Evolutionary conservation across 2,797 vertebrate genomes (phyloP).

Genomic region (Argentina silus): DNA sequence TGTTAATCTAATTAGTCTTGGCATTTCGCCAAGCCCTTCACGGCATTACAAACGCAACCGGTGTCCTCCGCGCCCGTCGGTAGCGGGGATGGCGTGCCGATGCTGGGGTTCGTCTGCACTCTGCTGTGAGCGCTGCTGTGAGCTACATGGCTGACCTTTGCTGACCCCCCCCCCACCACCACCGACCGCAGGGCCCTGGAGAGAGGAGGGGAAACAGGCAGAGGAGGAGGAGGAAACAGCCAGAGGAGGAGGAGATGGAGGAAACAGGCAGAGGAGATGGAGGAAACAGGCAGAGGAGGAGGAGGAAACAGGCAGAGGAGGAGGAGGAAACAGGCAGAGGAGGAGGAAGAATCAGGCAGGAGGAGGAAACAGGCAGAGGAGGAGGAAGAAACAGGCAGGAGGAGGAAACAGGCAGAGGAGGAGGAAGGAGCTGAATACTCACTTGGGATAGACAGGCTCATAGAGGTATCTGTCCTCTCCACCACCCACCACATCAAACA

Average conservation of each 20-base stretch:
- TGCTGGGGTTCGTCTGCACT: neutral
- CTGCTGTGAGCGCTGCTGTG: neutral
- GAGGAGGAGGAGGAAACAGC: neutral
- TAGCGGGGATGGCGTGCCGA: neutral
- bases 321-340: neutral
- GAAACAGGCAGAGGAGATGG: no score
- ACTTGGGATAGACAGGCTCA: constrained; percentile 95
- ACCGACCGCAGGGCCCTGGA: neutral
- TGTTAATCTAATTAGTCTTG: neutral
- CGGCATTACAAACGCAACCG: neutral
- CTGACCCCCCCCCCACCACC: neutral
- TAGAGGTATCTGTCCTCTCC: constrained; percentile 92
- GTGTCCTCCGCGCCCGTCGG: neutral
- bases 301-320: no score
- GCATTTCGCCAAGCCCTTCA: neutral
- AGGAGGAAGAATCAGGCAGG: no score
- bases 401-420: neutral
- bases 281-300: neutral
- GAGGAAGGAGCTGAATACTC: constrained; percentile 65
- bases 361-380: neutral
- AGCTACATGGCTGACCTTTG: neutral
- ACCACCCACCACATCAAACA: constrained; percentile 89
- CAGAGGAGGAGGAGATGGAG: neutral
- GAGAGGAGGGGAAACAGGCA: neutral
- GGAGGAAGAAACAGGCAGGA: no score